Base-by-base conservation (phyloP, 2,113 vertebrate genomes). In the Mugil cephalus region DNA sequence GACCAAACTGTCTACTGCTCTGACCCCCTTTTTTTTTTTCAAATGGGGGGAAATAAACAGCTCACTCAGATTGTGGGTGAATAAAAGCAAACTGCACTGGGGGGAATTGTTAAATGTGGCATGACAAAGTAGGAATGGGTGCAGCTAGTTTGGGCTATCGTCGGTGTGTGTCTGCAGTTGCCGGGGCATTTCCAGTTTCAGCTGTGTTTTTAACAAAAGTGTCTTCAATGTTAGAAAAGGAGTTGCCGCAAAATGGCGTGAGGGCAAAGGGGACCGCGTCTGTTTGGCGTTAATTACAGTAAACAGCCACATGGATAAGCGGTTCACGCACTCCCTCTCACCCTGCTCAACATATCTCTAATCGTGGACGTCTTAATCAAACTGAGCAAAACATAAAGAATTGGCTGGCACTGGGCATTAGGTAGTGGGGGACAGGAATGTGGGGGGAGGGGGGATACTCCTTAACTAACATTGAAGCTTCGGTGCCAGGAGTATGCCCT, bases 311-410 rank as follows among this genome's bases (percentile, higher is more conserved):
- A 55, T 64, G 74, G 69, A 70, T 86, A 78, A 88, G 79, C 46
- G 11, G 58, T 55, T 52, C 39, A 74, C 66, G 48, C 63, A 48
- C 24, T 2, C 70, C 34, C 84, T 63, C 84, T 79, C 82, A 59
- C 67, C 52, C 87, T 75, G 72, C 74, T 69, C 75, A 67, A 88
- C 93, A 94, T 94, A 93, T 94, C 90, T 94, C 92, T 93, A 93
- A 94, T 95, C 93, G 93, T 86, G 79, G 82, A 90, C 84, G 85
- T 91, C 93, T 93, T 94, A 94, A 95, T 95, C 91, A 94, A 94
- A 93, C 88, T 76, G 56, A 86, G 88, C 86, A 77, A 92, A 90
- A 90, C 85, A 85, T 83, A 84, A 91, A 89, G 92, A 93, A 93
- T 87, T 90, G 87, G 83, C 87, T 5, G 30, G 89, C 87, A 91